phyloP scores from a whole-genome alignment of 2,113 vertebrate species.

The cat (Felis catus) region F.catus_Fca126_mat1.0 CM031415.1:182607501-182608000 shows the following conservation, averaged over 20 bases:
- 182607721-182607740: neutral
- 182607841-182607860: slow-evolving; percentile 63
- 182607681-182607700: neutral
- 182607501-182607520: neutral
- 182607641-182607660: neutral
- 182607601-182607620: slow-evolving; percentile 20
- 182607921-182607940: slow-evolving; percentile 58
- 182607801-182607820: slow-evolving; percentile 68
- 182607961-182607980: slow-evolving; percentile 27
- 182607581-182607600: slow-evolving; percentile 8
- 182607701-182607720: slow-evolving; percentile 54
- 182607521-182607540: slow-evolving; percentile 12
- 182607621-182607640: slow-evolving; percentile 2
- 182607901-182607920: slow-evolving; percentile 69
- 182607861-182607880: slow-evolving; percentile 60
- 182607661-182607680: neutral
- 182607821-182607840: slow-evolving; percentile 73
- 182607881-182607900: slow-evolving; percentile 74
- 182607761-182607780: slow-evolving; percentile 49
- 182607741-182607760: slow-evolving; percentile 42
- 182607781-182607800: slow-evolving; percentile 55
- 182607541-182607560: neutral
- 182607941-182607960: slow-evolving; percentile 54
- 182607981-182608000: neutral
- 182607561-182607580: neutral